A percentile compares a stretch with the other conserved stretches of the same genome.
phyloP scores from a whole-genome alignment of 2,113 vertebrate genomes.

The Galeopterus variegatus region DNA sequence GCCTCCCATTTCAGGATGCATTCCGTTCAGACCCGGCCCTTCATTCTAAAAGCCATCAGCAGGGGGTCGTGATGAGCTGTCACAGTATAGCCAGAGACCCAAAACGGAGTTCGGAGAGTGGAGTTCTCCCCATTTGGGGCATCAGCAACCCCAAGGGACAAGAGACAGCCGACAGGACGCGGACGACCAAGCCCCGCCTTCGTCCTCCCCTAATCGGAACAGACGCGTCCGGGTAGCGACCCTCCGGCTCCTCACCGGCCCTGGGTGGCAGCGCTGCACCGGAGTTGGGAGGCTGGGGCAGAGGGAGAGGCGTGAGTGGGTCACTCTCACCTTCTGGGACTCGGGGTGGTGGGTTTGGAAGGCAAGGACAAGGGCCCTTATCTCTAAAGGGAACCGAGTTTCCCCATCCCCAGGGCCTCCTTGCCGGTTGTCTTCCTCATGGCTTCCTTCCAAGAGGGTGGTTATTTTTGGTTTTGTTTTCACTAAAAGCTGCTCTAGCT shows the following conservation, averaged over 20 bases:
- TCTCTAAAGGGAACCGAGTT: neutral
- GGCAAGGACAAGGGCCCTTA: neutral
- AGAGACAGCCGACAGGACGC: accelerated
- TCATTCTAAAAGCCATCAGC: neutral
- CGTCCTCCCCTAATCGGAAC: neutral
- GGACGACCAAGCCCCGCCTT: accelerated
- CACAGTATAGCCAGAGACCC: neutral
- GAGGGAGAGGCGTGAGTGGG: accelerated
- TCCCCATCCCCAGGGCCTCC: neutral
- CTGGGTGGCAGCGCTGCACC: neutral
- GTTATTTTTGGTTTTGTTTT: too few relatives aligned
- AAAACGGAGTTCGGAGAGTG: neutral
- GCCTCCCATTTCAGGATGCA: neutral
- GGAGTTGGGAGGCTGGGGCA: neutral
- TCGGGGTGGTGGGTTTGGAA: neutral
- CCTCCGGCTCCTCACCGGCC: neutral
- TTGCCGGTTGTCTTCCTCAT: neutral
- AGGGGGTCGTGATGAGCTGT: neutral
- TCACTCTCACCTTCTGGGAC: neutral
- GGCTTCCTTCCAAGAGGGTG: neutral
- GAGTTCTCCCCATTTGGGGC: neutral
- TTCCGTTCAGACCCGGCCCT: neutral
- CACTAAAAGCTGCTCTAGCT: neutral
- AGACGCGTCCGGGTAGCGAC: neutral
- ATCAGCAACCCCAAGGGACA: neutral